These are phyloP conservation scores for Nudaria mundana DNA, from an alignment of 2,888 invertebrate genomes.

Conservation along the genomic window DNA sequence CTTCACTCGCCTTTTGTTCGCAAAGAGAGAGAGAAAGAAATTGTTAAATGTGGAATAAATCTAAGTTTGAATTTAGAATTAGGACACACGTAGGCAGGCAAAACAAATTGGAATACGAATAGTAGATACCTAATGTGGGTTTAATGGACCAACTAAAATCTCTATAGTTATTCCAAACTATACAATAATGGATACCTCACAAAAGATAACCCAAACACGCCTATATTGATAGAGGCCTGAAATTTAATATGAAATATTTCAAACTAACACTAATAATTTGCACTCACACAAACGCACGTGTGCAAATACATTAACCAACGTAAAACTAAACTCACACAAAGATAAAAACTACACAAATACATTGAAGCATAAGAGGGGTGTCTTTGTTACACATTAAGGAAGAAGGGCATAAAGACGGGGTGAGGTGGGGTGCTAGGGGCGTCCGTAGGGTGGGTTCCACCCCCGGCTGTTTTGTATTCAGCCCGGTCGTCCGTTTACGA, in stretches of 20 bases:
- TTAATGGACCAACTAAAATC: conserved; percentile 26
- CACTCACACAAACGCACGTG: conserved; percentile 31
- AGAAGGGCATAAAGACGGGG: conserved; percentile 73
- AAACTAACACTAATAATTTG: conserved; percentile 42
- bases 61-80: neutral
- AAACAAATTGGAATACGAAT: neutral
- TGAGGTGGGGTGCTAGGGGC: conserved; percentile 27
- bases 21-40: too few relatives aligned
- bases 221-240: conserved; percentile 73
- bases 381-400: conserved; percentile 81
- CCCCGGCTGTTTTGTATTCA: conserved; percentile 73
- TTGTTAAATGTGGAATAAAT: neutral
- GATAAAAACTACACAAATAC: conserved; percentile 61
- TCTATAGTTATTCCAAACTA: conserved; percentile 31
- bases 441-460: conserved; percentile 38
- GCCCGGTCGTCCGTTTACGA: conserved; percentile 71
- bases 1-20: conserved; percentile 45
- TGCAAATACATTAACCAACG: conserved; percentile 25
- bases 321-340: conserved; percentile 64
- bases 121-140: conserved; percentile 16
- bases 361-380: conserved; percentile 74
- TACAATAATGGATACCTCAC: conserved; percentile 46
- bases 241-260: conserved; percentile 79
- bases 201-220: conserved; percentile 65
- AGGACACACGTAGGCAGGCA: too few relatives aligned